phyloP scores from a whole-genome alignment of 2,797 vertebrate genomes.

The Scolopax bukidnonensis region DNA sequence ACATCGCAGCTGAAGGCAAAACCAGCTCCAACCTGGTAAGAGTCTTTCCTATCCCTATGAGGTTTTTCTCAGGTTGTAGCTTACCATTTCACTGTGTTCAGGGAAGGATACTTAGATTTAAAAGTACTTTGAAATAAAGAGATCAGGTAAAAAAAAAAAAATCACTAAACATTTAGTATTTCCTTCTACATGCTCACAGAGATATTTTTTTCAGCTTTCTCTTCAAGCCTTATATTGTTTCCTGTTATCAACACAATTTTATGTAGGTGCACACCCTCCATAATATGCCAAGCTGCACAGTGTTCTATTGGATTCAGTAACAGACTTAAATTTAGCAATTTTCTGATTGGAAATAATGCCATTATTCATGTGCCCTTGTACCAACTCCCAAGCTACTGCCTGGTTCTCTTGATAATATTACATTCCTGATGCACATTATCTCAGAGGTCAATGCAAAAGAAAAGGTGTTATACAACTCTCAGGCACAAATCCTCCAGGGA shows the following conservation, averaged over 20 bases:
- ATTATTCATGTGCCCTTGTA: constrained; percentile 70
- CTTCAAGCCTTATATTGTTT: neutral
- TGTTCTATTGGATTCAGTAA: constrained; percentile 29
- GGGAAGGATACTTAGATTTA: neutral
- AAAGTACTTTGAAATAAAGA: neutral
- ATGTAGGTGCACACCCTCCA: neutral
- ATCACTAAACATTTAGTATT: neutral
- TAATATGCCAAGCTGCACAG: neutral
- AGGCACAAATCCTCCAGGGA: constrained; percentile 36
- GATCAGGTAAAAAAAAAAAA: neutral
- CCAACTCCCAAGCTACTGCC: constrained; percentile 45
- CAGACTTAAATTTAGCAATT: constrained; percentile 63
- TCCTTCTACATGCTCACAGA: neutral
- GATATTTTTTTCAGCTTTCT: neutral
- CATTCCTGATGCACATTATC: constrained; percentile 43
- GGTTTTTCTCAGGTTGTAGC: neutral
- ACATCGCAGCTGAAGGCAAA: neutral
- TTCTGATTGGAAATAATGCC: constrained; percentile 64
- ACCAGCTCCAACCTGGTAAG: neutral
- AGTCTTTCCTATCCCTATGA: neutral
- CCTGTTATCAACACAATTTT: neutral
- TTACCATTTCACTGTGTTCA: neutral
- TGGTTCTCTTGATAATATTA: constrained; percentile 58
- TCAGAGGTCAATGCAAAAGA: constrained; percentile 57
- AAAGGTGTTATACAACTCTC: constrained; percentile 60